phyloP scores from a whole-genome alignment of 2,888 invertebrate genomes.

The Erebia palarica region DNA sequence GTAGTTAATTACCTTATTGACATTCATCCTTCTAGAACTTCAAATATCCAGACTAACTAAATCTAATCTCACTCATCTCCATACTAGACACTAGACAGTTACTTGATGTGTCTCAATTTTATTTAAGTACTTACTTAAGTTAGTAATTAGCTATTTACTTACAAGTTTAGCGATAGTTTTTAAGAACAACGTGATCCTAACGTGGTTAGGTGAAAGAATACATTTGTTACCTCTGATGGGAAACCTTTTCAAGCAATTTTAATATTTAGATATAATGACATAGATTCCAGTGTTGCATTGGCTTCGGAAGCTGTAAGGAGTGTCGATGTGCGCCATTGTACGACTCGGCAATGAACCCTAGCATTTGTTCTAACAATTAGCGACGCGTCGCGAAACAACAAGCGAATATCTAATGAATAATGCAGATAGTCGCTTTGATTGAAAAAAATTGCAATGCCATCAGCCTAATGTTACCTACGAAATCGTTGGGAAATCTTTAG shows the following conservation, averaged over 20 bases:
- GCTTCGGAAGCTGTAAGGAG: slow-evolving; percentile 6
- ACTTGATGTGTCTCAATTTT: too few species aligned
- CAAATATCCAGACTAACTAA: not conserved
- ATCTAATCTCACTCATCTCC: too few species aligned
- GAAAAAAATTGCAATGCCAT: slow-evolving; percentile 11
- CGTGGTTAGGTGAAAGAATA: not conserved
- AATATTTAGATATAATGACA: slow-evolving; percentile 9
- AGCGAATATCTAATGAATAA: slow-evolving; percentile 30
- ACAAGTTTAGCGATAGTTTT: too few species aligned
- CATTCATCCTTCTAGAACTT: not conserved
- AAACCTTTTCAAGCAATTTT: not conserved
- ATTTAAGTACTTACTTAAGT: too few species aligned
- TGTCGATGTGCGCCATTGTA: slow-evolving; percentile 18
- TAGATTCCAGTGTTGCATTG: slow-evolving; percentile 7
- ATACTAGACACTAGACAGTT: too few species aligned
- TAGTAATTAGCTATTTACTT: too few species aligned
- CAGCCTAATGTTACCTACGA: slow-evolving; percentile 4
- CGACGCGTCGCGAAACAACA: slow-evolving; percentile 63
- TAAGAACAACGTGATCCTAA: too few species aligned
- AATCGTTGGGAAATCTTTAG: slow-evolving; percentile 2
- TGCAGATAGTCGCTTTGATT: slow-evolving; percentile 17
- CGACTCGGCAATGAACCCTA: slow-evolving; percentile 75
- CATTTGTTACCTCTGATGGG: not conserved
- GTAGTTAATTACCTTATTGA: too few species aligned
- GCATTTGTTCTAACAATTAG: slow-evolving; percentile 78